Evolutionary conservation across 2,113 vertebrate genomes (phyloP), one percentile per base, ranked within the genome.

Genomic region (Aegithalos caudatus): DNA sequence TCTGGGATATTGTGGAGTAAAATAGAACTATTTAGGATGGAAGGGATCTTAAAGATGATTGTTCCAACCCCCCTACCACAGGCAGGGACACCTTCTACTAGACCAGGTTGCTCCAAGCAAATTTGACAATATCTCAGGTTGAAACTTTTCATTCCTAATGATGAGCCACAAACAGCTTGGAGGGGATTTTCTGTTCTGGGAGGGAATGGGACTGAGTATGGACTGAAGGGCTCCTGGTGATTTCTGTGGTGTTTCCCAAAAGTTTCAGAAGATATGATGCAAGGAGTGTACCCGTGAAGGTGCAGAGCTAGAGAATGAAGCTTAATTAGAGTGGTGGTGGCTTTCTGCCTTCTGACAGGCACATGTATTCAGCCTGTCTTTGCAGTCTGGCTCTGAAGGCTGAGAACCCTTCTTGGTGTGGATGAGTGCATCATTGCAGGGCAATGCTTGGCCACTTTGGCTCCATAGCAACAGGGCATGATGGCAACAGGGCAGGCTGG

Each of bases 251-350:
- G 2, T 56, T 90, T 67, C 37, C 58, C 7, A 2, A 58, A 74
- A 71, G 10, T n/a, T 73, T 56, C 1, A 0, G 19, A n/a, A 73
- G 90, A 28, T 70, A 24, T 21, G 29, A 64, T 53, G 66, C 9
- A 10, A 48, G 45, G 19, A 4, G 31, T 62, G 44, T 37, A 40
- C n/a, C 60, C 0, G 0, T 1, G 6, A 70, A 25, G 25, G 7
- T 29, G 15, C 14, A 21, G 44, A 38, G 44, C 8, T 79, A 12
- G 70, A 71, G 44, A 47, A 82, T 3, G 23, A 56, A n/a, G 20
- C 23, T 74, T 50, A 45, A 35, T 71, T 79, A 29, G 58, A 51
- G 22, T 2, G 4, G 11, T 19, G 28, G 12, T 77, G 45, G 8
- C 7, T 45, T 93, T 74, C 35, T 81, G 56, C 74, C 25, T 62